These are phyloP conservation scores for Panopea generosa DNA, from an alignment of 2,888 invertebrate genomes.

Conservation along the genomic window DNA sequence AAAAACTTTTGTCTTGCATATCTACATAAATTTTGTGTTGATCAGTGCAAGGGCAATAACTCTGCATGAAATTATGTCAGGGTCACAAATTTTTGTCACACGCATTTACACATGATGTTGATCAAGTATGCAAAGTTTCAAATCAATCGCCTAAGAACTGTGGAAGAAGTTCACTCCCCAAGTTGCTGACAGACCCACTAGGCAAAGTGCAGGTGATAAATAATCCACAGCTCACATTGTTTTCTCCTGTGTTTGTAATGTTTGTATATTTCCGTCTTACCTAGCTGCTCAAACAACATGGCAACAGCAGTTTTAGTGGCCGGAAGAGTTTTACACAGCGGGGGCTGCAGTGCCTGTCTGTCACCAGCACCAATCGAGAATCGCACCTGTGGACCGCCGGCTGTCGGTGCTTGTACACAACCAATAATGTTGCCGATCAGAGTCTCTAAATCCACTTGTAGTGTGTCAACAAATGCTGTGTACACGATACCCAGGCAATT, in stretches of 20 bases:
- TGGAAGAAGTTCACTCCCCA: too few relatives aligned
- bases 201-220: too few relatives aligned
- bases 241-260: neutral
- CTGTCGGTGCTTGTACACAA: constrained; percentile 95
- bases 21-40: too few relatives aligned
- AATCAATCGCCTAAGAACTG: too few relatives aligned
- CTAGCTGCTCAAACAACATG: constrained; percentile 94
- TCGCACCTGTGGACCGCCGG: constrained; percentile 96
- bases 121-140: too few relatives aligned
- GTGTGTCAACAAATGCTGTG: constrained; percentile 95
- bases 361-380: constrained; percentile 99
- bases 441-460: constrained; percentile 90
- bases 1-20: too few relatives aligned
- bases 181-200: too few relatives aligned
- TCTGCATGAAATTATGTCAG: too few relatives aligned
- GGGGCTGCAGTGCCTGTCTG: constrained; percentile 97
- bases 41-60: too few relatives aligned
- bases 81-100: too few relatives aligned
- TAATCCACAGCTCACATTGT: too few relatives aligned
- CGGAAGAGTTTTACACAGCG: constrained; percentile 94
- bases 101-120: too few relatives aligned
- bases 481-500: constrained; percentile 99
- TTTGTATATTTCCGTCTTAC: constrained; percentile 74
- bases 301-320: constrained; percentile 94
- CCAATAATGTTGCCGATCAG: constrained; percentile 98